phyloP scores from a whole-genome alignment of 2,113 vertebrate species.

The Protomyctophum bolini region DNA sequence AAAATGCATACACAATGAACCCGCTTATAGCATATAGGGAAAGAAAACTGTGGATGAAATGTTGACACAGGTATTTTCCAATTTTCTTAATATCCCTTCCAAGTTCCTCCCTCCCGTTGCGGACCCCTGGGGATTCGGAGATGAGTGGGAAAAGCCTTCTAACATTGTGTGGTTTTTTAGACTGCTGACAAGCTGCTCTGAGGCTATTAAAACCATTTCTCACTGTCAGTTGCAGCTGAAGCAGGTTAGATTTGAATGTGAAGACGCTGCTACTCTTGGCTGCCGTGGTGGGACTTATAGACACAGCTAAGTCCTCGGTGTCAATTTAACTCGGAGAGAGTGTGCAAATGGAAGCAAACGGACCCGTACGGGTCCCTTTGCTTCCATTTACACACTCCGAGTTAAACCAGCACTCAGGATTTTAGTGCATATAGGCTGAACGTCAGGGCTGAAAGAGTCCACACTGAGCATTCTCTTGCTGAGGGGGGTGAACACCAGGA shows the following conservation, averaged over 20 bases:
- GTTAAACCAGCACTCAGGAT: neutral
- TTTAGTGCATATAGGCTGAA: neutral
- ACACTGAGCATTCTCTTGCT: slow-evolving; percentile 28
- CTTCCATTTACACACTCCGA: too few species aligned
- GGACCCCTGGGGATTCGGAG: slow-evolving; percentile 49
- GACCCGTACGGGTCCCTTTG: too few species aligned
- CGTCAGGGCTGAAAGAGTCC: slow-evolving; percentile 21
- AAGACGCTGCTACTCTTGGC: slow-evolving; percentile 49
- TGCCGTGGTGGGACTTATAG: slow-evolving; percentile 56
- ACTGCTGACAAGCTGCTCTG: slow-evolving; percentile 76
- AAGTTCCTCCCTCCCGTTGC: slow-evolving; percentile 12
- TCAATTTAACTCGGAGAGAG: too few species aligned
- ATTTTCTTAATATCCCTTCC: slow-evolving; percentile 52
- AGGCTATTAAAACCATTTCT: slow-evolving; percentile 79
- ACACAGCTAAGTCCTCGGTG: neutral
- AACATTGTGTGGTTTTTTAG: slow-evolving; percentile 67
- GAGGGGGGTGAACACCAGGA: slow-evolving; percentile 16
- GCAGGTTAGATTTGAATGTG: slow-evolving; percentile 68
- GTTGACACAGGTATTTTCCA: slow-evolving; percentile 60
- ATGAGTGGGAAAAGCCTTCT: slow-evolving; percentile 54
- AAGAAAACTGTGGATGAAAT: slow-evolving; percentile 18
- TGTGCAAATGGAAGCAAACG: too few species aligned
- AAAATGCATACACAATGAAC: slow-evolving; percentile 40
- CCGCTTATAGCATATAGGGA: slow-evolving; percentile 4
- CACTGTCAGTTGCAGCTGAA: slow-evolving; percentile 69